phyloP scores from a whole-genome alignment of 2,797 vertebrate genomes.

The Enteromius radiatus region DNA sequence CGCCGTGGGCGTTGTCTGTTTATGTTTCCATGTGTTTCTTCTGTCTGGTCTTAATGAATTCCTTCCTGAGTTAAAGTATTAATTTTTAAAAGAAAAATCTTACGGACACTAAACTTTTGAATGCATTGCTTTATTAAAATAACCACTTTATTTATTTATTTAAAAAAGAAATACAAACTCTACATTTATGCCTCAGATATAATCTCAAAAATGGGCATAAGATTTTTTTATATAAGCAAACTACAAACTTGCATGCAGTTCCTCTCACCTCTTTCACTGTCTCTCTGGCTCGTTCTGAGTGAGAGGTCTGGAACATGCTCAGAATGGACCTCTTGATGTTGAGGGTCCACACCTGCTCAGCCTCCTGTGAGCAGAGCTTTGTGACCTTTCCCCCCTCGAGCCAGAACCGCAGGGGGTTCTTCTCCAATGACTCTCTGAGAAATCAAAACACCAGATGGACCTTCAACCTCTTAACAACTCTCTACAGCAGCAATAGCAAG shows the following conservation, averaged over 20 bases:
- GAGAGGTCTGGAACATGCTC: conserved; percentile 86
- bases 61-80: neutral
- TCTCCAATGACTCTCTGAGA: conserved; percentile 83
- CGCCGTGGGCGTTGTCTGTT: too few species aligned
- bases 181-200: too few species aligned
- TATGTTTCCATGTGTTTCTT: too few species aligned
- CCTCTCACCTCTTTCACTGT: conserved; percentile 81
- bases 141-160: neutral
- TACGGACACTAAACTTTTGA: neutral
- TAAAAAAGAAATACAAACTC: too few species aligned
- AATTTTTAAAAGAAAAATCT: neutral
- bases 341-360: conserved; percentile 84
- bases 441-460: conserved; percentile 78
- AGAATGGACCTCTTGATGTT: conserved; percentile 87
- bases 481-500: neutral
- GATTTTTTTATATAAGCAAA: neutral
- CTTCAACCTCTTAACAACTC: conserved; percentile 31
- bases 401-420: conserved; percentile 81
- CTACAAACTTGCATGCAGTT: neutral
- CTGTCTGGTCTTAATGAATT: too few species aligned
- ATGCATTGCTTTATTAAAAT: neutral
- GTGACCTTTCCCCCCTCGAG: conserved; percentile 82
- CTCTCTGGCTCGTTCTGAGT: conserved; percentile 58
- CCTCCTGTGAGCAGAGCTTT: conserved; percentile 80
- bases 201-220: neutral